Evolutionary conservation across 2,888 invertebrate genomes (phyloP), one percentile per base, ranked within the genome.

Genomic region (Atherix ibis): DNA sequence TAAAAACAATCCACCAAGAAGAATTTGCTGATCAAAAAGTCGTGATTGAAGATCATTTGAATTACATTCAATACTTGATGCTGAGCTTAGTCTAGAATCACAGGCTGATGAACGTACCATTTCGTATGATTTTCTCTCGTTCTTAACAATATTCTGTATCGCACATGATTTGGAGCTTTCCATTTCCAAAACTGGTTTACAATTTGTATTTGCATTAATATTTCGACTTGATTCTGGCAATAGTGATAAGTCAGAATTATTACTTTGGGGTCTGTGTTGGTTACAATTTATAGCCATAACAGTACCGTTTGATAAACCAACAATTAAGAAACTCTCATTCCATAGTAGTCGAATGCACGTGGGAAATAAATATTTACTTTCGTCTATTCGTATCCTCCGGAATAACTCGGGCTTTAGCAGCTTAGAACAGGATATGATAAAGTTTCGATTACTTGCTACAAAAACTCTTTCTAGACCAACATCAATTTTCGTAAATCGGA

Each of bases 131-230:
- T 46, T 48, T 9, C 58, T 47, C 32, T 59, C 58, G 34, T 51
- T 56, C 8, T 53, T 48, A 30, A 61, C 53, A 6, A 62, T 56
- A 37, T 61, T 62, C 41, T 61, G 62, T 39, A 61, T 59, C 27
- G 58, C 54, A 42, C 61, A 62, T 1, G 61, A 59, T 45, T 61
- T 61, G 13, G 54, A 55, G 4, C 48, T 50, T 12, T 52, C 48
- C 4, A 42, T 19, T 26, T 46, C 46, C 12, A 41, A 28, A 18
- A 30, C 38, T n/a, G n/a, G n/a, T n/a, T n/a, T n/a, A n/a, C n/a
- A n/a, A n/a, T n/a, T n/a, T 3, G n/a, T 18, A 4, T 18, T 19
- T 8, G 28, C 10, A 13, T 28, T 31, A 27, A 16, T 30, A 8
- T 22, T 10, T 10, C 10, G 6, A 6, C 6, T 8, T 8, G 6